Percentiles rank a stretch among this genome's conserved stretches.
Evolutionary conservation across 2,888 invertebrate species (phyloP).

Genomic region (Eurois occulta): DNA sequence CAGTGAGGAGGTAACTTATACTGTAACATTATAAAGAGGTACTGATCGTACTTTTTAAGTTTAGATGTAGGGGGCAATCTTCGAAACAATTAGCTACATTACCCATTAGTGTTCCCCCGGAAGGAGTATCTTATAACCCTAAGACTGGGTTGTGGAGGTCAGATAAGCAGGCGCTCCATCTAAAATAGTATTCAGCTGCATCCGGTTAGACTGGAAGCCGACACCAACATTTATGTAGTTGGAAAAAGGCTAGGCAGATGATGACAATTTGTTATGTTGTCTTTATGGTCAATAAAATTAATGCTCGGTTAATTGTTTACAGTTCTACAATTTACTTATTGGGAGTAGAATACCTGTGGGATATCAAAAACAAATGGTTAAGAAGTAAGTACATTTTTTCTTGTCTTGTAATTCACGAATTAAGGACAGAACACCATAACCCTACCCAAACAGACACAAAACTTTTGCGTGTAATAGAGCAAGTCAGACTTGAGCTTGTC

Average conservation of each 20-base stretch:
- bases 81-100: background rate
- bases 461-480: background rate
- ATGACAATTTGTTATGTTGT: no score
- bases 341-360: slow-evolving; percentile 91
- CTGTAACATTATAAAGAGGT: background rate
- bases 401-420: background rate
- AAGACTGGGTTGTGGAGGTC: no score
- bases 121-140: no score
- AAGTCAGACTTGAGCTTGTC: background rate
- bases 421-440: no score
- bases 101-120: no score
- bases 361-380: slow-evolving; percentile 89
- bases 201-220: no score
- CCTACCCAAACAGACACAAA: no score
- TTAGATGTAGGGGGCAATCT: background rate
- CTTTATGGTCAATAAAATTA: slow-evolving; percentile 2
- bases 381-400: slow-evolving; percentile 84
- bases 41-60: background rate
- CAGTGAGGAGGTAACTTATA: slow-evolving; percentile 92
- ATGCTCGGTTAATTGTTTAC: slow-evolving; percentile 71
- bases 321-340: slow-evolving; percentile 94
- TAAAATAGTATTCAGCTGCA: no score
- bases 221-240: no score
- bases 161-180: no score
- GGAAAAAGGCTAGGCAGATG: no score